These are phyloP conservation scores for Tapera naevia DNA, from an alignment of 2,797 vertebrate species.

Conservation along the genomic window DNA sequence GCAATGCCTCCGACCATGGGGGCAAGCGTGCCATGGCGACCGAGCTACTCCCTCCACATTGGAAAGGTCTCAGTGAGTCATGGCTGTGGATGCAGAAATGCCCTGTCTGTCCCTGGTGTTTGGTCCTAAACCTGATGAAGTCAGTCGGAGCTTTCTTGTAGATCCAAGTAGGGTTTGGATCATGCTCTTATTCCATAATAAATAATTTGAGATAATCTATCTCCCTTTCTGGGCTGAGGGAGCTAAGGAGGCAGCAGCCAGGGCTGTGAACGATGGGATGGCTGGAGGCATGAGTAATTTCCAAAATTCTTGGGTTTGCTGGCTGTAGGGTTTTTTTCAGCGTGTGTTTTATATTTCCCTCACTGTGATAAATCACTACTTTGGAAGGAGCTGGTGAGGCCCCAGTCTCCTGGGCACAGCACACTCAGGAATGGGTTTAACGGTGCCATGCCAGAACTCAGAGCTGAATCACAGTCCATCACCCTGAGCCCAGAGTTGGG, in stretches of 20 bases:
- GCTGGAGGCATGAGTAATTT: conserved; percentile 39
- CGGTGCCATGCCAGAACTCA: not conserved
- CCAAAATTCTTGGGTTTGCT: conserved; percentile 41
- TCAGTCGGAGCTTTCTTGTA: not conserved
- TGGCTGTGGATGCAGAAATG: not conserved
- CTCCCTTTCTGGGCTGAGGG: conserved; percentile 4
- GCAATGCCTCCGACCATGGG: accelerated
- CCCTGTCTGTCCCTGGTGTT: not conserved
- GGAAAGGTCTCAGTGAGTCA: conserved; percentile 67
- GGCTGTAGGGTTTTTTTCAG: not conserved
- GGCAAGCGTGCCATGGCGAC: not conserved
- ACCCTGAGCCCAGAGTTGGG: not conserved
- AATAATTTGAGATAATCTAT: conserved; percentile 35
- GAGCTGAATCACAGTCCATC: not conserved
- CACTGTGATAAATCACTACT: conserved; percentile 17
- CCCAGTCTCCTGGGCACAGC: not conserved
- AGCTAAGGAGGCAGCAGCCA: conserved; percentile 28
- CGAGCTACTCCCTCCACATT: not conserved
- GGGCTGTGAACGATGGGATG: conserved; percentile 14
- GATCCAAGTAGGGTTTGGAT: conserved; percentile 14
- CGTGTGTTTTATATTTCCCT: conserved; percentile 10
- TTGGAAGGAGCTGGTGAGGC: not conserved
- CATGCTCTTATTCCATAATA: conserved; percentile 21
- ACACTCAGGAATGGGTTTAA: not conserved
- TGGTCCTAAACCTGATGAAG: not conserved